A percentile compares a stretch with the other conserved stretches of the same genome.
These are phyloP conservation scores for Hylaeus volcanicus DNA, from an alignment of 1,140 invertebrate species.

Conservation along the genomic window DNA sequence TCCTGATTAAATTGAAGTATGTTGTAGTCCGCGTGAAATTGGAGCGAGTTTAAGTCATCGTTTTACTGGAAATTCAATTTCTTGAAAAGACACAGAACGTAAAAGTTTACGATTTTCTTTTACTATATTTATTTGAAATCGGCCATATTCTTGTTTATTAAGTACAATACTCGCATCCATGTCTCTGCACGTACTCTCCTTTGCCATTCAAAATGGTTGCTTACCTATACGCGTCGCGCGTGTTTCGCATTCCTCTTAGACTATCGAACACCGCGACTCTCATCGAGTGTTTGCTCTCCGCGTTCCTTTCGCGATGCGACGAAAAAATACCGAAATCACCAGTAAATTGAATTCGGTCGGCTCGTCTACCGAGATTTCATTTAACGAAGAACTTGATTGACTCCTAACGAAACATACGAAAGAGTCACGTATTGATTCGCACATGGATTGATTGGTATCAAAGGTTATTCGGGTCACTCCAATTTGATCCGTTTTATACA, in stretches of 20 bases:
- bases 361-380: background rate
- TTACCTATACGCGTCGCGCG: background rate
- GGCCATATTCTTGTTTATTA: background rate
- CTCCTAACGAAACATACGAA: background rate
- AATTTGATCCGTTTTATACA: background rate
- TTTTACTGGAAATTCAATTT: no score
- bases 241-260: background rate
- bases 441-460: background rate
- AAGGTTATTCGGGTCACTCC: background rate
- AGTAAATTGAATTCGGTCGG: conserved; percentile 13
- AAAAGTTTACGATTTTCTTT: no score
- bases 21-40: no score
- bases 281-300: background rate
- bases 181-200: background rate
- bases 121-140: no score
- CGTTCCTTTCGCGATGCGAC: background rate
- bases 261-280: background rate
- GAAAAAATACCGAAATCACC: background rate
- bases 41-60: no score
- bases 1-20: no score
- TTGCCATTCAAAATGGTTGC: background rate
- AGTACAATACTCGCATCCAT: background rate
- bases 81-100: no score
- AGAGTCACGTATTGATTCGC: background rate
- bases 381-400: background rate